Conservation (phyloP, 2,797 vertebrate genomes). For the Xyrichtys novacula region DNA sequence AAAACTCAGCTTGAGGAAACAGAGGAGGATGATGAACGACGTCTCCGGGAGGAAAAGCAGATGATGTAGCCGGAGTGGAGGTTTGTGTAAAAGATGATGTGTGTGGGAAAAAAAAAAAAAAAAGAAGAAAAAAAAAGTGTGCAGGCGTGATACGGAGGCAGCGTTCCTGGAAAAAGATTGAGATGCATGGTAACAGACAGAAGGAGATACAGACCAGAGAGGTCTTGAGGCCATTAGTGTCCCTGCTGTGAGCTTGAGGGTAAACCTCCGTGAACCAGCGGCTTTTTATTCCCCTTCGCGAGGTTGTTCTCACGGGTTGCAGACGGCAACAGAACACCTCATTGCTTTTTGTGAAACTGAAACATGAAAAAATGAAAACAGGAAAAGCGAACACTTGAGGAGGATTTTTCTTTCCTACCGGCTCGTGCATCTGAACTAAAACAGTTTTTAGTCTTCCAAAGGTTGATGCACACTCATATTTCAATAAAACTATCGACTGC, state of each 20-base stretch:
- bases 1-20: constrained; percentile 71
- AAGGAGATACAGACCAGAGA: constrained; percentile 57
- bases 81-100: constrained; percentile 50
- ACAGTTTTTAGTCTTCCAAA: background rate
- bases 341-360: constrained; percentile 55
- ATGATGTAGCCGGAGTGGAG: constrained; percentile 26
- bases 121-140: background rate
- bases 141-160: constrained; percentile 10
- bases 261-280: constrained; percentile 48
- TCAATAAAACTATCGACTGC: too few relatives aligned
- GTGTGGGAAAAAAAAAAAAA: constrained; percentile 24
- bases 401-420: constrained; percentile 31
- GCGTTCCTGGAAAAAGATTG: constrained; percentile 7
- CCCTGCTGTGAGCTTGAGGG: constrained; percentile 47
- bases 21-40: constrained; percentile 64
- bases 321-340: constrained; percentile 51
- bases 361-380: constrained; percentile 55
- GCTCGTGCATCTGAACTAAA: constrained; percentile 15
- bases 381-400: constrained; percentile 33
- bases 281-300: background rate
- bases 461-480: too few relatives aligned
- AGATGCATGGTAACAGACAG: constrained; percentile 36
- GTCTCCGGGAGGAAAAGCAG: constrained; percentile 33
- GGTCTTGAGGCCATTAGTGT: constrained; percentile 65
- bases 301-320: constrained; percentile 35